Conservation (phyloP, 1,140 invertebrate species). For the Brachionus plicatilis region DNA sequence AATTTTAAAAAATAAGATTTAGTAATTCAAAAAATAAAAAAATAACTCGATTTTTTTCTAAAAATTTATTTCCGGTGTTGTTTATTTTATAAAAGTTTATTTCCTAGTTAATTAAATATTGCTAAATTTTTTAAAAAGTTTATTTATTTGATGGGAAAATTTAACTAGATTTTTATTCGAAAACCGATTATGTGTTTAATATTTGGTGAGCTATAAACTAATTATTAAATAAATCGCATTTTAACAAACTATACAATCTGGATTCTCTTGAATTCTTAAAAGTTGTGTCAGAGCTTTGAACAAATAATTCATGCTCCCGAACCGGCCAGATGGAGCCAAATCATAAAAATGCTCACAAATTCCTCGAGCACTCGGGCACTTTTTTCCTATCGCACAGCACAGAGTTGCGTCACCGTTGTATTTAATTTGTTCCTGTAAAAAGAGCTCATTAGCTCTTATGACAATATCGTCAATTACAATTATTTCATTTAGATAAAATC, state of each 20-base stretch:
- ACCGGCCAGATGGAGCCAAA: constrained; percentile 89
- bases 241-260: constrained; percentile 38
- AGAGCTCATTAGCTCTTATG: constrained; percentile 85
- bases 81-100: neutral
- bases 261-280: constrained; percentile 27
- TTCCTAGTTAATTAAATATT: neutral
- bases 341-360: constrained; percentile 91
- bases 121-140: neutral
- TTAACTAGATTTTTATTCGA: no score
- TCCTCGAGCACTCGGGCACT: neutral
- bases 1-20: no score
- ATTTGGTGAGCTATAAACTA: neutral
- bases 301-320: constrained; percentile 95
- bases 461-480: constrained; percentile 87
- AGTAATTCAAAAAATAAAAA: no score
- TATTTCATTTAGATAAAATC: constrained; percentile 61
- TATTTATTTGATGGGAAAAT: neutral
- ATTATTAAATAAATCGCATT: neutral
- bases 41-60: neutral
- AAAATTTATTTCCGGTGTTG: neutral
- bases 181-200: no score
- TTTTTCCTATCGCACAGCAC: constrained; percentile 22
- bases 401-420: neutral
- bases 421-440: constrained; percentile 85
- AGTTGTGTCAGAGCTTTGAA: constrained; percentile 65